These are phyloP conservation scores for Sminthopsis crassicaudata DNA, from an alignment of 2,113 vertebrate species.

Conservation along the genomic window DNA sequence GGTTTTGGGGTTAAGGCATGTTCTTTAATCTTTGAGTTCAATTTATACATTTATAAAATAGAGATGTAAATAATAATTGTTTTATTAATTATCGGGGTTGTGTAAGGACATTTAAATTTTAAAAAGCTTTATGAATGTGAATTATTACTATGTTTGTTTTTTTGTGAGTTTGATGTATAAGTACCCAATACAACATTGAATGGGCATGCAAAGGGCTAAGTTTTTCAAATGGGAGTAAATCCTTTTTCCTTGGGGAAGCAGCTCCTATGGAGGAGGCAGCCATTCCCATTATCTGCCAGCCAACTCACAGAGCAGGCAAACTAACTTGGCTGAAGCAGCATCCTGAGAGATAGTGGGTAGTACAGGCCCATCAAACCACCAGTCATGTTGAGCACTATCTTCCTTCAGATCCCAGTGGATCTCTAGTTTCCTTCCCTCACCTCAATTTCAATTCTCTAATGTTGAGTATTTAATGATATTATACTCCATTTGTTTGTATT, in stretches of 20 bases:
- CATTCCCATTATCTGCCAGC: neutral
- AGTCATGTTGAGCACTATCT: neutral
- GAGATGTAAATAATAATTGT: neutral
- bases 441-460: neutral
- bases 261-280: neutral
- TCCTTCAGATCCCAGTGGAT: neutral
- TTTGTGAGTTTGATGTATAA: neutral
- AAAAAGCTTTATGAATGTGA: neutral
- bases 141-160: neutral
- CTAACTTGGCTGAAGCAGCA: neutral
- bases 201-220: neutral
- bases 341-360: neutral
- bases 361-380: neutral
- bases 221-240: neutral
- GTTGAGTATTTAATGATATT: neutral
- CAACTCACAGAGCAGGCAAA: neutral
- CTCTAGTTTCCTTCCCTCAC: neutral
- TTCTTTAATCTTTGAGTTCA: neutral
- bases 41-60: neutral
- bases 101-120: neutral
- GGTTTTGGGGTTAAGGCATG: neutral
- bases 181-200: neutral
- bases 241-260: neutral
- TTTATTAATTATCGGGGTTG: neutral
- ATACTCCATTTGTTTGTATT: neutral